Conservation (phyloP, 2,113 vertebrate genomes). For the Ivindomyrus marchei region DNA sequence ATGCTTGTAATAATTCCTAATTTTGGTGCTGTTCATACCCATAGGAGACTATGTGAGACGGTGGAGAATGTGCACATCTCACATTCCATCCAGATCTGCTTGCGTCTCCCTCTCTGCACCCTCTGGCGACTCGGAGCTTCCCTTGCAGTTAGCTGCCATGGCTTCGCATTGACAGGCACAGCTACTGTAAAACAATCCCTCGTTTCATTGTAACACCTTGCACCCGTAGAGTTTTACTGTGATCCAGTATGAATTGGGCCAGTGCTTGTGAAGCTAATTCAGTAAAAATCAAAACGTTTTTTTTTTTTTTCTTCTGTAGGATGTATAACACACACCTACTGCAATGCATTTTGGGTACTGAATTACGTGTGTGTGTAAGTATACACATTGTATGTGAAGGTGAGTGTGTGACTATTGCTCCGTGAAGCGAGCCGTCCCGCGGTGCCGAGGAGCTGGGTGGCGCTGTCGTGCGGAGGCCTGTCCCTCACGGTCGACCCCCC, state of each 20-base stretch:
- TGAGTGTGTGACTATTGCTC: constrained; percentile 43
- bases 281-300: neutral
- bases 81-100: neutral
- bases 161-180: neutral
- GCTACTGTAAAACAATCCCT: neutral
- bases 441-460: constrained; percentile 72
- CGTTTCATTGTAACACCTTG: neutral
- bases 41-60: neutral
- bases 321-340: neutral
- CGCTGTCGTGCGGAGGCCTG: constrained; percentile 46
- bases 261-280: neutral
- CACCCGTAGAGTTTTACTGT: neutral
- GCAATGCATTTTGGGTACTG: neutral
- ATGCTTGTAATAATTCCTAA: neutral
- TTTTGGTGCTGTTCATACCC: neutral
- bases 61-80: neutral
- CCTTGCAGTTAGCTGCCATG: neutral
- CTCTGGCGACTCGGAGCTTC: neutral
- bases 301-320: neutral
- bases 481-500: constrained; percentile 51
- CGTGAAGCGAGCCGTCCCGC: constrained; percentile 72
- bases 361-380: neutral
- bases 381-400: neutral
- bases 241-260: neutral
- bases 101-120: neutral